phyloP scores from a whole-genome alignment of 2,113 vertebrate species.

The Spheniscus mendiculus region DNA sequence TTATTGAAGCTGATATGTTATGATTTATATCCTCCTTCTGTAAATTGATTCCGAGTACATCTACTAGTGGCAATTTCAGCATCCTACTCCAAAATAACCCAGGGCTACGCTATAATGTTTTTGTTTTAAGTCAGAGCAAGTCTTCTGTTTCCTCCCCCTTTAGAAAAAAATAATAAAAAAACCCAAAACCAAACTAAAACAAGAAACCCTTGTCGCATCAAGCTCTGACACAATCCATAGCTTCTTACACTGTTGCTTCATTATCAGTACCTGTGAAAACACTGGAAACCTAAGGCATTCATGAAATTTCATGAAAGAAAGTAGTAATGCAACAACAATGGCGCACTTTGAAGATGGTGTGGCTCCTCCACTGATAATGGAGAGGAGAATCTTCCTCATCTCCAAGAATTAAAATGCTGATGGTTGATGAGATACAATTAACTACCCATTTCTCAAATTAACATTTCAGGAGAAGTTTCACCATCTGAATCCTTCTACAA shows the following conservation, averaged over 20 bases:
- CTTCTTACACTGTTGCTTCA: not conserved
- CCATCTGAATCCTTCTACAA: not conserved
- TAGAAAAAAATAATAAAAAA: not conserved
- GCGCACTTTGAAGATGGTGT: not conserved
- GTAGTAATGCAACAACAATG: not conserved
- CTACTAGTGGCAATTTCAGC: slow-evolving; percentile 13
- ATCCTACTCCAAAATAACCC: slow-evolving; percentile 37
- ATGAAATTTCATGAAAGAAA: not conserved
- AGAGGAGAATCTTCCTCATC: not conserved
- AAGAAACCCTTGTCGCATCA: not conserved
- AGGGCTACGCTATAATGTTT: not conserved
- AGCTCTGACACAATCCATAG: not conserved
- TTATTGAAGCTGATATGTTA: slow-evolving; percentile 15
- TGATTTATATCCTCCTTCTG: slow-evolving; percentile 18
- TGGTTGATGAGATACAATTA: not conserved
- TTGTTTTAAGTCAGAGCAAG: not conserved
- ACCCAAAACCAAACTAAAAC: not conserved
- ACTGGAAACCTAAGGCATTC: not conserved
- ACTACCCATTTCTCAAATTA: not conserved
- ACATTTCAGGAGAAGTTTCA: not conserved
- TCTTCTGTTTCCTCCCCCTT: not conserved
- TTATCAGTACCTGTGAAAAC: not conserved
- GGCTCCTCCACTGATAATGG: not conserved
- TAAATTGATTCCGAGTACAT: slow-evolving; percentile 5
- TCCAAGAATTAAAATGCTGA: not conserved